Evolutionary conservation across 2,113 vertebrate genomes (phyloP).

Genomic region (Anguilla japonica): DNA sequence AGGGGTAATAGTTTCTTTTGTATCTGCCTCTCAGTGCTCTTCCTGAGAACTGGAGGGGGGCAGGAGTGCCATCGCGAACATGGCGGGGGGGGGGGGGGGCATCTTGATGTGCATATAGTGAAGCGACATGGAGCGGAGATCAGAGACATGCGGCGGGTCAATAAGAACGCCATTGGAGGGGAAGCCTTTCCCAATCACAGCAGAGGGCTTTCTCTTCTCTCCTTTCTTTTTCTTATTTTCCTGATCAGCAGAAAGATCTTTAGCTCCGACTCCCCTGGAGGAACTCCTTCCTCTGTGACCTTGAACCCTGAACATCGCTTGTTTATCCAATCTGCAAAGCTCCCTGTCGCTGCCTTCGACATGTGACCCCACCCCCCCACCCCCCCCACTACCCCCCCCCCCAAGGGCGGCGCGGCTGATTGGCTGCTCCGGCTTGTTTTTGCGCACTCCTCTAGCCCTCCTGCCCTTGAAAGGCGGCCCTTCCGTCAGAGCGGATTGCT

Average conservation of each 20-base stretch:
- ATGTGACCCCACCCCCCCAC: neutral
- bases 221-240: neutral
- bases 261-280: neutral
- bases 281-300: neutral
- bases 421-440: neutral
- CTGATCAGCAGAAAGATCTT: neutral
- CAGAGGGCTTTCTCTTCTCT: neutral
- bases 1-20: neutral
- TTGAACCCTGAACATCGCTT: neutral
- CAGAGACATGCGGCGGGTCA: neutral
- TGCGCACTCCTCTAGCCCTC: neutral
- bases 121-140: neutral
- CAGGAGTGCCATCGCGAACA: too few relatives aligned
- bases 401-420: neutral
- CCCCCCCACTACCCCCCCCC: too few relatives aligned
- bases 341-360: neutral
- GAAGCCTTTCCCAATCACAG: neutral
- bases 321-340: conserved; percentile 5
- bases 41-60: neutral
- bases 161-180: neutral
- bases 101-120: neutral
- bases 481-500: neutral
- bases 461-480: neutral
- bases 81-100: neutral
- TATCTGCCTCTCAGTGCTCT: neutral